A percentile compares a stretch with the other conserved stretches of the same genome.
phyloP scores from a whole-genome alignment of 2,888 invertebrate genomes.

The Mythimna lalbum region DNA sequence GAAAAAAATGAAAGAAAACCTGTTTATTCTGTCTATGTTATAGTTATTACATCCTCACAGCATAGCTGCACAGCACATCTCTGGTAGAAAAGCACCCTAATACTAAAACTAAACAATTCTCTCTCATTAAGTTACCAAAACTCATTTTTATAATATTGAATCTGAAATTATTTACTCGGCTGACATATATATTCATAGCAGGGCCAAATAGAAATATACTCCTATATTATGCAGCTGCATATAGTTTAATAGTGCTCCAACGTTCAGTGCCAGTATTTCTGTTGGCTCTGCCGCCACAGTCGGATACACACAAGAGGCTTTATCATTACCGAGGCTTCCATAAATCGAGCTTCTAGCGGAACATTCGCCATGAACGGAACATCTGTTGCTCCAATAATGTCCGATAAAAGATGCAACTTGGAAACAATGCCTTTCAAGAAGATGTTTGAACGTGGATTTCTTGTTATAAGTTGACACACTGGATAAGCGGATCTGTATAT shows the following conservation, averaged over 20 bases:
- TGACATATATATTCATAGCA: constrained; percentile 4
- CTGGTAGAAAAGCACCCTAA: too few species aligned
- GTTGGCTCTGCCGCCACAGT: constrained; percentile 26
- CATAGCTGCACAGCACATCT: too few species aligned
- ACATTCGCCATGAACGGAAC: constrained; percentile 51
- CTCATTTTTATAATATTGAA: constrained; percentile 7
- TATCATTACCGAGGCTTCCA: constrained; percentile 58
- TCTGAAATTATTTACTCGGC: constrained; percentile 6
- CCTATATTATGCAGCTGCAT: constrained; percentile 13
- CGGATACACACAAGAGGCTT: constrained; percentile 49
- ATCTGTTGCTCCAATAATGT: constrained; percentile 56
- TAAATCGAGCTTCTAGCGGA: constrained; percentile 54
- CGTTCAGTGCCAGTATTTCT: constrained; percentile 27
- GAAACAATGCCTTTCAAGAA: constrained; percentile 26
- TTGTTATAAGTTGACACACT: background rate
- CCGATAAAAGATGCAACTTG: constrained; percentile 31
- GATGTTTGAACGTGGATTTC: background rate
- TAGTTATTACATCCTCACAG: too few species aligned
- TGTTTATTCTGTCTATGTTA: too few species aligned
- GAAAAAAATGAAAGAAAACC: too few species aligned
- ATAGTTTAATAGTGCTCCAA: constrained; percentile 26
- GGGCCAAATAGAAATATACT: constrained; percentile 3
- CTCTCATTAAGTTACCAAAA: background rate
- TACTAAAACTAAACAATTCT: background rate
- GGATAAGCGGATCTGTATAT: too few species aligned